Conservation (phyloP, 2,797 vertebrate genomes). For the Urosaurus nigricauda region DNA sequence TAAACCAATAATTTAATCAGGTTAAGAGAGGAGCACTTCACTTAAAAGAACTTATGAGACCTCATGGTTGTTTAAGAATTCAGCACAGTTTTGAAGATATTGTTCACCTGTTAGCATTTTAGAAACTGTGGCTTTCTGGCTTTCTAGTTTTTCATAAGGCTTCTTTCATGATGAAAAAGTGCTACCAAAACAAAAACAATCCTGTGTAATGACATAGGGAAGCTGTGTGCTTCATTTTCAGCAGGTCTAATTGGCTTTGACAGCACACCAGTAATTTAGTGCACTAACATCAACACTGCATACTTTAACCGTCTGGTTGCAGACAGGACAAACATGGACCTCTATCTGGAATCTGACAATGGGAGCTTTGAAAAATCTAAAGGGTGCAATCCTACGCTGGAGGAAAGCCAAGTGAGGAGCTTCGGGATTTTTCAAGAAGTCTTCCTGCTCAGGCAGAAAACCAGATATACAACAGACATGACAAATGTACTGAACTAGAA, state of each 20-base stretch:
- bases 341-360: constrained; percentile 60
- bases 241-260: constrained; percentile 82
- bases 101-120: constrained; percentile 62
- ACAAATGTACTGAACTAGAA: neutral
- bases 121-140: constrained; percentile 47
- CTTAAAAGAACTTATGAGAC: constrained; percentile 56
- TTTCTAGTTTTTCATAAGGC: constrained; percentile 72
- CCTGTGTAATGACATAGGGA: constrained; percentile 76
- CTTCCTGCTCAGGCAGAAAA: neutral
- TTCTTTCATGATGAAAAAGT: constrained; percentile 71
- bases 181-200: constrained; percentile 77
- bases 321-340: constrained; percentile 47
- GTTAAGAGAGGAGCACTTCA: constrained; percentile 62
- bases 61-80: constrained; percentile 46
- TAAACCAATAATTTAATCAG: constrained; percentile 50
- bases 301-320: constrained; percentile 58
- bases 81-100: constrained; percentile 50
- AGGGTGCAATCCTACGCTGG: neutral
- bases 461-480: neutral
- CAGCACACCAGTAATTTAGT: constrained; percentile 84
- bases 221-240: constrained; percentile 80
- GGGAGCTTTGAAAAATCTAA: constrained; percentile 59
- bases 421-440: neutral
- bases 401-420: neutral
- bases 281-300: constrained; percentile 80